A percentile compares a stretch with the other conserved stretches of the same genome.
phyloP scores from a whole-genome alignment of 2,113 vertebrate genomes.

The Okapia johnstoni region DNA sequence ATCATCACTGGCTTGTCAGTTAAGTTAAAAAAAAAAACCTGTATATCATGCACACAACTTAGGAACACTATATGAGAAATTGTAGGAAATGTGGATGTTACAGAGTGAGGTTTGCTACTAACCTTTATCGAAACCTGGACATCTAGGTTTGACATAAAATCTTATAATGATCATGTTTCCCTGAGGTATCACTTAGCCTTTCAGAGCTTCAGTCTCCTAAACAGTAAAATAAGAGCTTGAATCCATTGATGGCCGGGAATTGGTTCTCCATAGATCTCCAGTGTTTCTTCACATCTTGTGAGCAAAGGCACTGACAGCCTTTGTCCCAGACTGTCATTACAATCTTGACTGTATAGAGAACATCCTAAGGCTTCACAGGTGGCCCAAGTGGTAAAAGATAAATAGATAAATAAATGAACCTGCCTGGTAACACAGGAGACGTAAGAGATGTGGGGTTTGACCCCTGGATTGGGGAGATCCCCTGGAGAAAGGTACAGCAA shows the following conservation, averaged over 20 bases:
- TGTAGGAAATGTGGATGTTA: neutral
- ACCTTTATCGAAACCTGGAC: neutral
- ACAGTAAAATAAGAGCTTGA: neutral
- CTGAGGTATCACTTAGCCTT: neutral
- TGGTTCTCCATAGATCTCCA: neutral
- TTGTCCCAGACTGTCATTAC: neutral
- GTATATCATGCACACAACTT: neutral
- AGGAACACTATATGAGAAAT: neutral
- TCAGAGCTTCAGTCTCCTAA: neutral
- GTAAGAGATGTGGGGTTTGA: neutral
- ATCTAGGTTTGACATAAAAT: neutral
- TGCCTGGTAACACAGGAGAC: neutral
- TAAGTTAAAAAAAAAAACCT: neutral
- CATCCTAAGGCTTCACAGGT: neutral
- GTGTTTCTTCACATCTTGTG: neutral
- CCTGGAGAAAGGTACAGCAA: accelerated
- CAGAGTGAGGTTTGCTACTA: neutral
- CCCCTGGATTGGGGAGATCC: neutral
- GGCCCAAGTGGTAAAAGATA: neutral
- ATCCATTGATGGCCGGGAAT: neutral
- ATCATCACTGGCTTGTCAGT: neutral
- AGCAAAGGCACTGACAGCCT: neutral
- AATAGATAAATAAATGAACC: neutral
- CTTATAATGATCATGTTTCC: neutral
- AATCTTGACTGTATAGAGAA: neutral